Percentiles rank a stretch among this genome's conserved stretches.
Conservation (phyloP, 2,888 invertebrate genomes). For the Nysson spinosus region DNA sequence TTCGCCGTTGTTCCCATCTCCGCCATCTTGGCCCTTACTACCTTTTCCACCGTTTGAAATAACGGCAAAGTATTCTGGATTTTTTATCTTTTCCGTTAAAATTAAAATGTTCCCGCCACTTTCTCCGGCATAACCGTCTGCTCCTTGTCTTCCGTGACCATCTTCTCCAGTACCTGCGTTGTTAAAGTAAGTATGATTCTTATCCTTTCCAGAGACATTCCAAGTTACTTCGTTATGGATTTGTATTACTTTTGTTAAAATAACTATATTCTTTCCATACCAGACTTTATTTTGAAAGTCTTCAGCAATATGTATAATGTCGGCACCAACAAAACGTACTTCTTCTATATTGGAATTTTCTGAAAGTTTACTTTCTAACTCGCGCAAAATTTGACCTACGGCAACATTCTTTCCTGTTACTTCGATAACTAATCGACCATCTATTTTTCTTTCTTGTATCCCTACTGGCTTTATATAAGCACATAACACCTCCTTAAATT, state of each 20-base stretch:
- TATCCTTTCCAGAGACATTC: constrained; percentile 6
- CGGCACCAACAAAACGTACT: neutral
- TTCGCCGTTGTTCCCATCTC: constrained; percentile 55
- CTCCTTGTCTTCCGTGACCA: constrained; percentile 52
- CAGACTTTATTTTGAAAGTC: constrained; percentile 1
- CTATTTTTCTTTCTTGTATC: constrained; percentile 1
- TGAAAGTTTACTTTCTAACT: neutral
- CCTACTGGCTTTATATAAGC: constrained; percentile 1
- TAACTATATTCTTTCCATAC: constrained; percentile 8
- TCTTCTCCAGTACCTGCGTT: constrained; percentile 44
- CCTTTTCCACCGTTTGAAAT: constrained; percentile 62
- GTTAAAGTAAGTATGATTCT: neutral
- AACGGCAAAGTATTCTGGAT: constrained; percentile 51
- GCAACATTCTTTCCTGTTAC: neutral
- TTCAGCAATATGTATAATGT: constrained; percentile 1
- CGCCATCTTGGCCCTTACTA: constrained; percentile 62
- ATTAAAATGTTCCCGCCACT: constrained; percentile 64
- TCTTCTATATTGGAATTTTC: constrained; percentile 3
- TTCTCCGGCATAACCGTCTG: constrained; percentile 59
- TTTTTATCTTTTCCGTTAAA: constrained; percentile 42
- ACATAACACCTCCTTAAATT: neutral
- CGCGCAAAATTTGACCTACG: neutral
- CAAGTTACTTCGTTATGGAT: constrained; percentile 1
- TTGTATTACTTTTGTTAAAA: constrained; percentile 7
- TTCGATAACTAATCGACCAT: constrained; percentile 8